phyloP scores from a whole-genome alignment of 2,888 invertebrate genomes.

The Lithophane socia region DNA sequence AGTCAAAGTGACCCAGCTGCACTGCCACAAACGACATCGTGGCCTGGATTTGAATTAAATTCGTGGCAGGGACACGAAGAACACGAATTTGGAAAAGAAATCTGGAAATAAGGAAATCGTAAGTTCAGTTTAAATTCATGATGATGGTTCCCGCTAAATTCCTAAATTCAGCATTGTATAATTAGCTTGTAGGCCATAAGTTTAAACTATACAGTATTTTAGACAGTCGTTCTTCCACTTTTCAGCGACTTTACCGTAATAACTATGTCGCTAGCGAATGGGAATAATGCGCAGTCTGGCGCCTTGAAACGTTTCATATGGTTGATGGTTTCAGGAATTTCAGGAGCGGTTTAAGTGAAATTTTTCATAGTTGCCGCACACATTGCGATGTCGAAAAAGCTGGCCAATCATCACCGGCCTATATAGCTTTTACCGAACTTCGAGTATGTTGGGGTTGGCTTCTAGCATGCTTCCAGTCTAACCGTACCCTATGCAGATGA shows the following conservation, averaged over 20 bases:
- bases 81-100: background rate
- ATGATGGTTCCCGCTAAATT: background rate
- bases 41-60: too few relatives aligned
- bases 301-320: background rate
- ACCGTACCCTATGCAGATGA: too few relatives aligned
- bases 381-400: background rate
- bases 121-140: background rate
- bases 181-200: background rate
- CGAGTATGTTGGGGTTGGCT: background rate
- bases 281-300: background rate
- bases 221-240: background rate
- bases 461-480: background rate
- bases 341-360: too few relatives aligned
- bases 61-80: too few relatives aligned
- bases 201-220: background rate
- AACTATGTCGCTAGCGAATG: background rate
- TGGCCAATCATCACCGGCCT: background rate
- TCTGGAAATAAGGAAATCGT: background rate
- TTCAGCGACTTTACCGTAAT: background rate
- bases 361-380: background rate
- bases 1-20: too few relatives aligned
- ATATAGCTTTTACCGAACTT: background rate
- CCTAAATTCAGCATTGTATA: background rate
- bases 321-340: slow-evolving; percentile 1
- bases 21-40: too few relatives aligned